Percentiles rank a stretch among this genome's conserved stretches.
These are phyloP conservation scores for Semicossyphus pulcher DNA, from an alignment of 2,113 vertebrate genomes.

Conservation along the genomic window DNA sequence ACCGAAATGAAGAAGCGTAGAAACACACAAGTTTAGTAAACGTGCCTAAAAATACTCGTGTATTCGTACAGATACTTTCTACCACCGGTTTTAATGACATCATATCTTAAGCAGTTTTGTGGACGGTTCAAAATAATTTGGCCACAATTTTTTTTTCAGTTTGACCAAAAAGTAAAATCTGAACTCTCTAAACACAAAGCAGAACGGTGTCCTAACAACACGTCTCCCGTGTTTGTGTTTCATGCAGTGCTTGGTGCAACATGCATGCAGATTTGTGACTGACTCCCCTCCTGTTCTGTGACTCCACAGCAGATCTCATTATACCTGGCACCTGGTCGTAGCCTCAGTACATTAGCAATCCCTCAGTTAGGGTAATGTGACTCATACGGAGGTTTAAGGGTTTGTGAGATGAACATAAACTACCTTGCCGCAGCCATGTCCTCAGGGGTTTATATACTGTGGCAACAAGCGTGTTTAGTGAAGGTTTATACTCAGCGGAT, in stretches of 20 bases:
- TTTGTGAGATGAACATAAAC: neutral
- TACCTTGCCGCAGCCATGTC: neutral
- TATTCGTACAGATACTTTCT: too few species aligned
- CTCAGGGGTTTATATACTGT: neutral
- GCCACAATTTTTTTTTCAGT: too few species aligned
- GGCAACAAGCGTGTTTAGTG: too few species aligned
- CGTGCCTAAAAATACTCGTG: too few species aligned
- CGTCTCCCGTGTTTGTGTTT: too few species aligned
- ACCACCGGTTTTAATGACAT: too few species aligned
- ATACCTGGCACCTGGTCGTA: neutral
- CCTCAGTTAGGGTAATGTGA: neutral
- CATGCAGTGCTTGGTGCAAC: neutral
- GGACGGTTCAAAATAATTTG: too few species aligned
- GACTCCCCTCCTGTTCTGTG: neutral
- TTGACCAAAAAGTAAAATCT: too few species aligned
- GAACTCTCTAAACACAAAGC: too few species aligned
- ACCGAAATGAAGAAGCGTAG: too few species aligned
- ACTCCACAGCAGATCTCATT: constrained; percentile 10
- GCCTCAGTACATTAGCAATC: neutral
- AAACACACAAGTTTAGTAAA: too few species aligned
- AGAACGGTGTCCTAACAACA: neutral
- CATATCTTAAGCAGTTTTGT: too few species aligned
- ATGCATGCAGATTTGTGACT: neutral
- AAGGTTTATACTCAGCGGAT: neutral
- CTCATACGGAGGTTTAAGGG: neutral